phyloP scores from a whole-genome alignment of 2,888 invertebrate species.

The Horisme vitalbata region DNA sequence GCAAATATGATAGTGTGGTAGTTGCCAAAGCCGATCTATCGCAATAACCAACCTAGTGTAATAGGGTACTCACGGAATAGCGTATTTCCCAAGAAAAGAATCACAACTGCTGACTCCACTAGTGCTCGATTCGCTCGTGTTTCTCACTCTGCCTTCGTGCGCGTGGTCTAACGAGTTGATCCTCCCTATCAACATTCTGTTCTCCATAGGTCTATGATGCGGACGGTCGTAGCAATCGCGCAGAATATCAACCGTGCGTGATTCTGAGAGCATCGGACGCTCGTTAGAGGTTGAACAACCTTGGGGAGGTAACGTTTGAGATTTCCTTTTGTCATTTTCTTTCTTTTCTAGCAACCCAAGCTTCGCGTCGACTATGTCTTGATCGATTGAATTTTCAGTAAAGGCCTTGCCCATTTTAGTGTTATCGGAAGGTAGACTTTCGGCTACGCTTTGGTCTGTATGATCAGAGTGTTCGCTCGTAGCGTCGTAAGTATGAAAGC shows the following conservation, averaged over 20 bases:
- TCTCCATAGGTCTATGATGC: conserved; percentile 50
- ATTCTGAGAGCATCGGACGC: conserved; percentile 86
- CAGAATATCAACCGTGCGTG: conserved; percentile 85
- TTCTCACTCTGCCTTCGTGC: conserved; percentile 71
- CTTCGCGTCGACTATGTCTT: conserved; percentile 63
- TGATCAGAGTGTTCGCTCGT: conserved; percentile 75
- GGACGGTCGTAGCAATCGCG: conserved; percentile 67
- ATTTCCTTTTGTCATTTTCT: conserved; percentile 67
- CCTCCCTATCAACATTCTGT: conserved; percentile 57
- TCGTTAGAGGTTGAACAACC: conserved; percentile 82
- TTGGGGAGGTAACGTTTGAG: conserved; percentile 83
- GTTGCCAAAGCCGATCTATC: neutral
- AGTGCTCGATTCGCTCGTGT: conserved; percentile 88
- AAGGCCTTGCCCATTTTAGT: conserved; percentile 51
- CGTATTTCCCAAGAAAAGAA: conserved; percentile 85
- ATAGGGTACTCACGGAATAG: conserved; percentile 75
- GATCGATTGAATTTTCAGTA: conserved; percentile 48
- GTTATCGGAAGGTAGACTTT: conserved; percentile 67
- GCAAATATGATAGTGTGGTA: neutral
- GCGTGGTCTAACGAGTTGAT: conserved; percentile 71
- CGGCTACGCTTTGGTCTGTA: conserved; percentile 72
- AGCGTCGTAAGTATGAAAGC: conserved; percentile 60
- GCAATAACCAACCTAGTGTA: neutral
- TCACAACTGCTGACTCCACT: conserved; percentile 93
- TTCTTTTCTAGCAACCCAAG: conserved; percentile 41